Conservation (phyloP, 2,113 vertebrate genomes). For the Vireo altiloquus region DNA sequence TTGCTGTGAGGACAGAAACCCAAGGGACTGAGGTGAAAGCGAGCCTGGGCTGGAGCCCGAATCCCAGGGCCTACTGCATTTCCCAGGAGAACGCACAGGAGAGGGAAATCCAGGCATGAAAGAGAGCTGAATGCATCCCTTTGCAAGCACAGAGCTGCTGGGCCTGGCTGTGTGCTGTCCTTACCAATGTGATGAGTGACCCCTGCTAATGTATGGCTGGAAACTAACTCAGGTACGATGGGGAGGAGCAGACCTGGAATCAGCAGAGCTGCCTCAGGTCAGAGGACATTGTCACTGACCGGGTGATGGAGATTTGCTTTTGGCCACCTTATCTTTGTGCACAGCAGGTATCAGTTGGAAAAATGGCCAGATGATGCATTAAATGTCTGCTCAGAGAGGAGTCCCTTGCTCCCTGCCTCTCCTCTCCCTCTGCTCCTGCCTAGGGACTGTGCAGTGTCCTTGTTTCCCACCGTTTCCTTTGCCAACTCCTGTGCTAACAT, state of each 20-base stretch:
- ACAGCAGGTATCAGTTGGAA: not conserved
- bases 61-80: not conserved
- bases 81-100: not conserved
- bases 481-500: too few species aligned
- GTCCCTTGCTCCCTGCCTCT: too few species aligned
- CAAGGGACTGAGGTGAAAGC: not conserved
- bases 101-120: not conserved
- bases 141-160: not conserved
- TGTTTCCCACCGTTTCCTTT: too few species aligned
- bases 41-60: accelerated
- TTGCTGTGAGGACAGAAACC: slow-evolving; percentile 48
- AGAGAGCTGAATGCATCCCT: not conserved
- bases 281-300: not conserved
- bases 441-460: too few species aligned
- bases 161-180: not conserved
- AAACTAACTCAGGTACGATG: not conserved
- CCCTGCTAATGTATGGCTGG: not conserved
- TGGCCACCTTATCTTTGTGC: not conserved
- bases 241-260: not conserved
- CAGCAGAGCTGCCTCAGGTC: not conserved
- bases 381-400: not conserved
- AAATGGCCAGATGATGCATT: not conserved
- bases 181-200: not conserved
- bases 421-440: too few species aligned
- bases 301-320: not conserved